Evolutionary conservation across 2,797 vertebrate genomes (phyloP), one percentile per base, ranked within the genome.

Genomic region (Zenarchopterus dispar): DNA sequence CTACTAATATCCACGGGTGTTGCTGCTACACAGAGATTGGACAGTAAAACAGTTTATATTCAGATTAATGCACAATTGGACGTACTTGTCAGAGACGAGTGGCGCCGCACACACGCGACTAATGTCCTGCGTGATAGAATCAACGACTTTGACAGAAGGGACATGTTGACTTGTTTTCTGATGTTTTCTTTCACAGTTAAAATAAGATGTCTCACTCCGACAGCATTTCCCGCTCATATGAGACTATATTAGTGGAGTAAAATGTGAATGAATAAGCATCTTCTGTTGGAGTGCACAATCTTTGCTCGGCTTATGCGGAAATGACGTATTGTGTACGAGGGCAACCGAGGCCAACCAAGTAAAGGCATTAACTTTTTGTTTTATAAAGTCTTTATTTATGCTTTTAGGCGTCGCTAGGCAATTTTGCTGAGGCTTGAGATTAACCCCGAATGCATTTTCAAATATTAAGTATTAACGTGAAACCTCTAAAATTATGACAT

Each of bases 71-170:
- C 16, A 0, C 7, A 1, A 49, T 28, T 13, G 8, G 17, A 82
- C 88, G 0, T 77, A 92, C 91, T 50, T 49, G 84, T 88, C 0
- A 93, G 59, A 26, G 88, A 89, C 4, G 86, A 86, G 43, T 86
- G 84, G 1, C 17, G 65, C 13, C 90, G 67, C 0, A 65, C 31
- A 57, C 23, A 55, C 2, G 58, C 33, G 0, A 21, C 42, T 17
- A 62, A 13, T 16, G 70, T 58, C 26, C 60, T 74, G 5, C 48
- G 8, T 0, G 66, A 69, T 50, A 46, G 3, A 1, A 19, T 13
- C 28, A 81, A 7, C 0, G 43, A 63, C 67, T 80, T 89, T 1
- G 23, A n/a, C 3, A 79, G 1, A 8, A 28, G 26, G 28, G 56
- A 67, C 90, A 92, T 91, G 49, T 68, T 3, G 4, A 19, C 6